These are phyloP conservation scores for Grapholita molesta DNA, from an alignment of 1,140 invertebrate species.

Conservation along the genomic window DNA sequence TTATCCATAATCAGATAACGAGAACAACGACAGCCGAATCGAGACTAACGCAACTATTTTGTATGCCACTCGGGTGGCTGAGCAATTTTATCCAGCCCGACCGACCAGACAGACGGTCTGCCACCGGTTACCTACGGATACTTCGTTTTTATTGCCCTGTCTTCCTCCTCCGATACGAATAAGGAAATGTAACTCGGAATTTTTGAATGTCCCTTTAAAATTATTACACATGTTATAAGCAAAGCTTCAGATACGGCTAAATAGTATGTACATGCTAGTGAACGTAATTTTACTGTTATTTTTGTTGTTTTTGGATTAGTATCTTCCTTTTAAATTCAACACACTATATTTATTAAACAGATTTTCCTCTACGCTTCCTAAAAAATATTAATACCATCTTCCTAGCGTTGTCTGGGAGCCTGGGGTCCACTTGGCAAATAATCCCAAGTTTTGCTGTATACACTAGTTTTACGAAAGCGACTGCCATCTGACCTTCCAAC, in stretches of 20 bases:
- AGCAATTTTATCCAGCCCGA: slow-evolving; percentile 40
- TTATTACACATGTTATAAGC: neutral
- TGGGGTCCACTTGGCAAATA: too few species aligned
- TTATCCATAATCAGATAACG: neutral
- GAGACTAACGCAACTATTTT: slow-evolving; percentile 17
- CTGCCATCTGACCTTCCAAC: too few species aligned
- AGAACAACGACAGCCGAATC: neutral
- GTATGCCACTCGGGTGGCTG: slow-evolving; percentile 49
- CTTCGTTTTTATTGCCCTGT: slow-evolving; percentile 50
- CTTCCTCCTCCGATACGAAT: neutral
- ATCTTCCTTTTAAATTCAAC: too few species aligned
- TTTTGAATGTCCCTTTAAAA: neutral
- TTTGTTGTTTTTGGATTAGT: too few species aligned
- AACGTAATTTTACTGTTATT: too few species aligned
- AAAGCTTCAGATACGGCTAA: neutral
- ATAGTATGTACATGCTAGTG: too few species aligned
- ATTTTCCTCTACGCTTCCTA: too few species aligned
- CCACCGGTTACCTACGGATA: slow-evolving; percentile 41
- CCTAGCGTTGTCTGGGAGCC: too few species aligned
- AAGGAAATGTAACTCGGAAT: slow-evolving; percentile 1
- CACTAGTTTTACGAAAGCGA: too few species aligned
- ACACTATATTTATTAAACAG: too few species aligned
- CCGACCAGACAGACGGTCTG: slow-evolving; percentile 33
- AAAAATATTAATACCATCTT: too few species aligned
- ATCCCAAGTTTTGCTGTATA: too few species aligned